Percentiles rank a stretch among this genome's conserved stretches.
Conservation (phyloP, 2,797 vertebrate species). For the Lepidocolaptes lacrymiger region DNA sequence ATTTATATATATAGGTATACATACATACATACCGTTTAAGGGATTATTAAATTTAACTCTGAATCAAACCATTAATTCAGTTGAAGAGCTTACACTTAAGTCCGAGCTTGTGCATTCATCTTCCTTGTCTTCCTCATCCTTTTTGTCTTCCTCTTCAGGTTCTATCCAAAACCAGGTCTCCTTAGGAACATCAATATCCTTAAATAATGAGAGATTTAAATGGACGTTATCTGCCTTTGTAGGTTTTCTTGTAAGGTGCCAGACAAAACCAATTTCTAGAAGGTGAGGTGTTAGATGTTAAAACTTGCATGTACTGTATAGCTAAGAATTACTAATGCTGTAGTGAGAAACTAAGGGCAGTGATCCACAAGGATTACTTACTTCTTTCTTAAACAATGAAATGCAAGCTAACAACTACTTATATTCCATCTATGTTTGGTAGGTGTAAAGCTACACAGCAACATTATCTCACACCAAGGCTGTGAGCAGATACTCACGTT, state of each 20-base stretch:
- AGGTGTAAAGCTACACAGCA: neutral
- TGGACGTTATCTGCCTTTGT: neutral
- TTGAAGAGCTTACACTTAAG: constrained; percentile 66
- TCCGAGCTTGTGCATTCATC: constrained; percentile 67
- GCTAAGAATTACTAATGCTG: neutral
- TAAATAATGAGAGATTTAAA: constrained; percentile 43
- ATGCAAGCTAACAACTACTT: neutral
- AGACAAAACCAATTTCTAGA: neutral
- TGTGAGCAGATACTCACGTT: neutral
- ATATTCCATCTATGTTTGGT: neutral
- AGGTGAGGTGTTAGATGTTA: neutral
- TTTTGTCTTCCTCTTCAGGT: constrained; percentile 65
- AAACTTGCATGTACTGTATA: neutral
- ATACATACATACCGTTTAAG: neutral
- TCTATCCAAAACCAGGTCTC: constrained; percentile 79
- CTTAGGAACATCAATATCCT: constrained; percentile 75
- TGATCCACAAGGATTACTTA: neutral
- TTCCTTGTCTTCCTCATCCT: constrained; percentile 69
- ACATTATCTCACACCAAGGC: neutral
- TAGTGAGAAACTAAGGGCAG: neutral
- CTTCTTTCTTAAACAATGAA: neutral
- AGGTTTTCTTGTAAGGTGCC: neutral
- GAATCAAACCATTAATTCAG: neutral
- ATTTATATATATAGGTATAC: neutral
- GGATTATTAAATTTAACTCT: neutral